Conservation (phyloP, 2,888 invertebrate species). For the Asteroscopus sphinx region DNA sequence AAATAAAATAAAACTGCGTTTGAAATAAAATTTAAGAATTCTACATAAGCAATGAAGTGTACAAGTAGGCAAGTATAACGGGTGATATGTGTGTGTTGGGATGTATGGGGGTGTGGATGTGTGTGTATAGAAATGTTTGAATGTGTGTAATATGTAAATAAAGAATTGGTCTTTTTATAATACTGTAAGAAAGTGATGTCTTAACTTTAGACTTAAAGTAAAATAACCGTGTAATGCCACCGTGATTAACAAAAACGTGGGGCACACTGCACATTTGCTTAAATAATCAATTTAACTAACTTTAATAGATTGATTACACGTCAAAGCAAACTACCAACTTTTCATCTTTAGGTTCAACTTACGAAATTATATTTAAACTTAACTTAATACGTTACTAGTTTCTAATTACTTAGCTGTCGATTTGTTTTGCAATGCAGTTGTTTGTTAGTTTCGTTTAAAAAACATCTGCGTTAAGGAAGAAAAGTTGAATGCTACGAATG, state of each 20-base stretch:
- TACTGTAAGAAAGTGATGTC: too few species aligned
- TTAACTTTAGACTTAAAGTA: too few species aligned
- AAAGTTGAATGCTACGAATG: not conserved
- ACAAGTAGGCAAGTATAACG: too few species aligned
- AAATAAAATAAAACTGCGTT: too few species aligned
- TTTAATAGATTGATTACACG: constrained; percentile 4
- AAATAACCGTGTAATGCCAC: too few species aligned
- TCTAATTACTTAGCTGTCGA: constrained; percentile 14
- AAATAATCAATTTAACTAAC: constrained; percentile 1
- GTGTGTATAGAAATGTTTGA: too few species aligned
- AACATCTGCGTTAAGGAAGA: not conserved
- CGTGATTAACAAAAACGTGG: not conserved
- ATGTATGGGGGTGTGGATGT: too few species aligned
- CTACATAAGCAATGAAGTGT: too few species aligned
- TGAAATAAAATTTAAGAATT: too few species aligned
- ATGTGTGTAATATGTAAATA: too few species aligned
- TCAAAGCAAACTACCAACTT: constrained; percentile 2
- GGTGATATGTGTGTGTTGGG: too few species aligned
- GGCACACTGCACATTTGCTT: not conserved
- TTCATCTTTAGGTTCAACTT: constrained; percentile 19
- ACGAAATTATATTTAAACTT: constrained; percentile 18
- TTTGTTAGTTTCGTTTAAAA: constrained; percentile 10
- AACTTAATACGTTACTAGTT: constrained; percentile 16
- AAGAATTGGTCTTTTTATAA: too few species aligned
- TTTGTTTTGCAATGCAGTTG: constrained; percentile 20